Evolutionary conservation across 2,797 vertebrate species (phyloP).

Genomic region (Limnodromus scolopaceus): DNA sequence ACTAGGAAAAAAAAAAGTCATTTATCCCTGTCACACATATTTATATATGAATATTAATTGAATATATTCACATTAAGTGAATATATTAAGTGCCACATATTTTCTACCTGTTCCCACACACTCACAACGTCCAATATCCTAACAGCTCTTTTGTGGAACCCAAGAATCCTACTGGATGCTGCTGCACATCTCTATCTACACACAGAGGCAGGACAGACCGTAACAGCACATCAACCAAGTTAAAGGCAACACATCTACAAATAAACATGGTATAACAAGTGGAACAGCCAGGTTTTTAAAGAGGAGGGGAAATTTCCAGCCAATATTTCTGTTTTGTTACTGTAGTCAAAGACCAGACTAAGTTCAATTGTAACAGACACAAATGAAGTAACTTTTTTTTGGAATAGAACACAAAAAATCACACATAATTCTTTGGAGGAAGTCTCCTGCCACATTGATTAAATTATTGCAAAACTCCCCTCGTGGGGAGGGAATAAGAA

Average conservation of each 20-base stretch:
- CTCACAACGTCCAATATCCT: background rate
- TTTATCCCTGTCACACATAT: no score
- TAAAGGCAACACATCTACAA: background rate
- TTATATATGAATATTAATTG: no score
- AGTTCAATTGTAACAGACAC: background rate
- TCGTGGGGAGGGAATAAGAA: background rate
- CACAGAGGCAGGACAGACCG: background rate
- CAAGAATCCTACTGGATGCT: background rate
- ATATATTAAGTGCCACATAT: background rate
- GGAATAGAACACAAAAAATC: background rate
- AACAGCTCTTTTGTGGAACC: background rate
- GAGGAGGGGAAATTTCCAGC: background rate
- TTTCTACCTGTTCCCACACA: no score
- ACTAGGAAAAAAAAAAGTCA: background rate
- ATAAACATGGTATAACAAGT: background rate
- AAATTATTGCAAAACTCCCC: background rate
- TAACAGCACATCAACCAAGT: background rate
- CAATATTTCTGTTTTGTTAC: background rate
- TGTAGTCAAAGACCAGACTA: background rate
- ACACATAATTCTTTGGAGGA: background rate
- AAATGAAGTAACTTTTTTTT: background rate
- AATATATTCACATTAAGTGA: background rate
- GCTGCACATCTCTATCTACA: background rate
- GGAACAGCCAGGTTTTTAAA: background rate
- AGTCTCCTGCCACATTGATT: background rate